phyloP scores from a whole-genome alignment of 2,888 invertebrate genomes.

The Ptychoptera contaminata region DNA sequence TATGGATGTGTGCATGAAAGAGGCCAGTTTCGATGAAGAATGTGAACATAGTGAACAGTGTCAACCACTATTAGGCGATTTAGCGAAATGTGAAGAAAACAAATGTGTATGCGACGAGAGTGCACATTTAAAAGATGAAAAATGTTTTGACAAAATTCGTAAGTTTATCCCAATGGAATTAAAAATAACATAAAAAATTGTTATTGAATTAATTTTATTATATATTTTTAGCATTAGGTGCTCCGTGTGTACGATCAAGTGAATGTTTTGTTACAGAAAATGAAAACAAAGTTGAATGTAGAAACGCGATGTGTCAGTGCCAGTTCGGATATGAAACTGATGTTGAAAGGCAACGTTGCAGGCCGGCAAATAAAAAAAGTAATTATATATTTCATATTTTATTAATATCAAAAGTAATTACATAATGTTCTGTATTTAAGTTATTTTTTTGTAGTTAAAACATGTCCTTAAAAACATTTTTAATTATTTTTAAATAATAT shows the following conservation, averaged over 20 bases:
- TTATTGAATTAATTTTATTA: neutral
- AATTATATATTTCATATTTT: too few relatives aligned
- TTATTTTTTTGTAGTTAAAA: too few relatives aligned
- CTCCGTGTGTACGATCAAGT: slow-evolving; percentile 21
- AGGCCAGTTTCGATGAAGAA: slow-evolving; percentile 23
- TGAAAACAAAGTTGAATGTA: slow-evolving; percentile 25
- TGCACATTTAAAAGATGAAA: slow-evolving; percentile 15
- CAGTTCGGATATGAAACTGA: slow-evolving; percentile 16
- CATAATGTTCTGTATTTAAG: too few relatives aligned
- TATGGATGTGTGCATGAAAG: slow-evolving; percentile 24
- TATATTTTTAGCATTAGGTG: slow-evolving; percentile 17
- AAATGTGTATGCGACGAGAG: slow-evolving; percentile 23
- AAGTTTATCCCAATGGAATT: neutral
- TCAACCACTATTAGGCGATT: slow-evolving; percentile 22
- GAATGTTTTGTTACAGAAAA: slow-evolving; percentile 24
- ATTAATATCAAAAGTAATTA: too few relatives aligned
- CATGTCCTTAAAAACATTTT: too few relatives aligned
- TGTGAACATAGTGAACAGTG: slow-evolving; percentile 28
- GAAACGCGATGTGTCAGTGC: slow-evolving; percentile 28
- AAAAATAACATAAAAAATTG: too few relatives aligned
- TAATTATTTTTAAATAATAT: too few relatives aligned
- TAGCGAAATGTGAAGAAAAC: slow-evolving; percentile 19
- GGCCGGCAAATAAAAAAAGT: neutral
- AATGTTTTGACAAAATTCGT: neutral
- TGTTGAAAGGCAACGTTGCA: slow-evolving; percentile 3